Evolutionary conservation across 92 coral and sea anemone genomes (phyloP), one percentile per base, ranked within the genome.

Genomic region (Phymanthus crucifer): DNA sequence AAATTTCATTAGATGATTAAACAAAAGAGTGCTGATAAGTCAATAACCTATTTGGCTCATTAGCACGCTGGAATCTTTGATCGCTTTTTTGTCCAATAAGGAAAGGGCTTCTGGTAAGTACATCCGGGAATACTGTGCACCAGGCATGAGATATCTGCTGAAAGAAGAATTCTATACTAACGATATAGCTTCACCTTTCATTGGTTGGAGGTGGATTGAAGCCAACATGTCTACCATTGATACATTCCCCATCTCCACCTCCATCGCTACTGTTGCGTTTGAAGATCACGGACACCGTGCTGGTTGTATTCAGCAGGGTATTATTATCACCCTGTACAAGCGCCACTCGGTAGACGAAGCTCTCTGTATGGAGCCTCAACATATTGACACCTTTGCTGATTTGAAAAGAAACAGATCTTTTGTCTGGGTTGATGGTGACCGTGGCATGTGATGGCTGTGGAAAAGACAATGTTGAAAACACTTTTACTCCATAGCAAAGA

Each of bases 371-470:
- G 52, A 92, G 71, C 23, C 81, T 89, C 17, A 80, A 84, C 12
- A 83, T 38, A 37, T 76, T 67, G 17, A 68, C 68, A 2, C 71
- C 83, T 31, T 86, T 89, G 32, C 86, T 74, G 34, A 79, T 12
- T 52, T 81, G 73, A 35, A 89, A 92, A 9, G 90, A 78, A 13
- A 86, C 94, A 17, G 93, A 85, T 46, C 73, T 79, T 31, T 91
- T 91, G 46, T 90, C 91, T 21, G 94, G 84, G 52, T 94, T 94
- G 77, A 94, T 79, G 18, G 78, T 81, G 2, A 92, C 91, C 29
- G 80, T 81, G 18, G 94, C 87, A 81, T 87, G 86, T 33, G 80
- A 21, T 4, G 97, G 94, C 98, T 94, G 73, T 6, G 48, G 48
- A 43, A 2, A 2, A 43, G 48, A n/a, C n/a, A 43, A 43, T 43